Base-by-base conservation (phyloP, 2,888 invertebrate genomes). In the Ptilodon capucinus region DNA sequence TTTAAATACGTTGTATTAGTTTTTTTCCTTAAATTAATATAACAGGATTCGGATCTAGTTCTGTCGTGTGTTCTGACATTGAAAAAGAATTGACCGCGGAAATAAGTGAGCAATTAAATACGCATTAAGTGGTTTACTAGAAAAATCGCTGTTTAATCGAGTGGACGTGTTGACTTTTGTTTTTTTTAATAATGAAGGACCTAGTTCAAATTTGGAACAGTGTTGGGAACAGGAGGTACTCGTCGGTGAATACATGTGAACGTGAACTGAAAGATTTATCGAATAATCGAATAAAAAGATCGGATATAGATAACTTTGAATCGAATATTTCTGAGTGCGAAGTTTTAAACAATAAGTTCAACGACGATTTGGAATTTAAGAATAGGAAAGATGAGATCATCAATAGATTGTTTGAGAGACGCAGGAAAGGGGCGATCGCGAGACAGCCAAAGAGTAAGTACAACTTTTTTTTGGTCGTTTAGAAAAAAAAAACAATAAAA, bases 121-220 rank as follows among this genome's bases (percentile, higher is more conserved):
- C 35, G 40, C 46, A 69, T 71, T 69, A 57, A 48, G 35, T 52
- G 44, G 65, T 71, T 58, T 60, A 52, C 60, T 51, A 48, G 53
- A 58, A 56, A 42, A 46, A 48, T 56, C 40, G 43, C 44, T 46
- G 41, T 32, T 42, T 48, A n/a, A 46, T 42, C 21, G 44, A n/a
- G n/a, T n/a, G n/a, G n/a, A n/a, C 39, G 66, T 60, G 59, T 51
- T 44, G 50, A 48, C 55, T 55, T 54, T 51, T 57, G 53, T 59
- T 53, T 47, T 41, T n/a, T 40, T 50, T 42, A 18, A 76, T 57
- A 60, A 94, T 94, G 94, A 94, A 94, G 81, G 94, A 94, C 61
- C 75, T 94, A 14, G 83, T 88, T 60, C 92, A 92, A 79, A 92
- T 93, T 60, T 94, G 92, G 92, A 91, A 81, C 42, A 80, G 83